Base-by-base conservation (phyloP, 2,113 vertebrate species). In the Galeopterus variegatus region DNA sequence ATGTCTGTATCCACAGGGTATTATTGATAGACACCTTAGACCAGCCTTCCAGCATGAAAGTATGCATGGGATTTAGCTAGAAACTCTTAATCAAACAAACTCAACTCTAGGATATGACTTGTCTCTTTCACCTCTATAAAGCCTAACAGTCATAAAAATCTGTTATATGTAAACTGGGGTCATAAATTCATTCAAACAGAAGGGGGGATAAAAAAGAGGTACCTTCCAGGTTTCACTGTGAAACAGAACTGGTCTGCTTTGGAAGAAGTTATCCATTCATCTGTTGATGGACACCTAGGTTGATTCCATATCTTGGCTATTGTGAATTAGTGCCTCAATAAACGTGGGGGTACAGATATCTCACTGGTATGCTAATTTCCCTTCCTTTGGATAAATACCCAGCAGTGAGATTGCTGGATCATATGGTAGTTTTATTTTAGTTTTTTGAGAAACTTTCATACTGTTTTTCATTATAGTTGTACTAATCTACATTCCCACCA, bases 1-100 rank as follows among this genome's bases (percentile, higher is more conserved):
- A 15, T 8, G 10, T 54, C 75, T 70, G n/a, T n/a, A 54, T 56
- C 56, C 26, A 3, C 8, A 45, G 33, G 50, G 33, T 60, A 60
- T 41, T 41, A 41, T 41, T 41, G 41, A 41, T 45, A 82, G 41
- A 31, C 64, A 79, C 52, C 52, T 48, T 33, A n/a, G 41, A 54
- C 58, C 76, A 94, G 70, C 45, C n/a, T 70, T 85, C 64, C 60
- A 73, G 24, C 18, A 81, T 85, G 23, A 56, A 92, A 89, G 6
- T 26, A 84, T 45, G 33, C 15, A 60, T 62, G 73, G n/a, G 52
- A 48, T 85, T 85, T 69, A 75, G 75, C 65, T 89, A 92, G 88
- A 92, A 54, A 69, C 58, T 89, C 72, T 93, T 81, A 60, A 60
- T 64, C 73, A 73, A 87, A 94, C 14, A 58, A 65, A 80, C 33